Base-by-base conservation (phyloP, 2,888 invertebrate genomes). In the Yponomeuta cagnagella region DNA sequence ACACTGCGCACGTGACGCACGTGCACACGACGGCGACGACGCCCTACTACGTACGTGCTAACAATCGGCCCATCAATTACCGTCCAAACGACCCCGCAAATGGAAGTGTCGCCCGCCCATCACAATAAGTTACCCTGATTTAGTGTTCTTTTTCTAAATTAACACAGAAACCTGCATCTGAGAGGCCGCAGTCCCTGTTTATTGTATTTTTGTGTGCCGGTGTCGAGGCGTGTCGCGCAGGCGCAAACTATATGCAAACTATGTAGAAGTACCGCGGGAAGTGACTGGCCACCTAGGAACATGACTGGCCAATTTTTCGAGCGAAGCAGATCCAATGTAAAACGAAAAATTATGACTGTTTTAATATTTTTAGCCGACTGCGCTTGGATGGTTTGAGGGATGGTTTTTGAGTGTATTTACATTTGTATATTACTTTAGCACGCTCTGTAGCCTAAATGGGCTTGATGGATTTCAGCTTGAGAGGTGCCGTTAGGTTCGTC, bases 191-290 rank as follows among this genome's bases (percentile, higher is more conserved):
- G 70, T 70, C 73, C 23, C 71, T 72, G 71, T 76, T 77, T 76
- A 77, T 76, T 76, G 77, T 76, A 76, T 72, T 76, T 73, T 69
- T 71, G 43, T 75, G 76, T 76, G 76, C 76, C 52, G 78, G 77
- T 74, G 72, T 70, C 58, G 77, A 79, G 82, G 80, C 82, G 77
- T 78, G 23, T 23, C 77, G 80, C 82, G 77, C 78, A 77, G 71
- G 71, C 72, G 58, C 69, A 77, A 80, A 82, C 52, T 58, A 15
- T 58, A 15, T 80, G 82, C 75, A 75, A 72, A 73, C 66, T 15
- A 23, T 23, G 23, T 23, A 58, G 52, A 58, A 58, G 52, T 58
- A 58, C 52, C 52, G 3, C 52, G 15, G 12, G 3, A 58, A 5
- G 8, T 43, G 5, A 43, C 43, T 43, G 43, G 8, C 43, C 43